Conservation (phyloP, 2,113 vertebrate genomes). For the Crotalus horridus region DNA sequence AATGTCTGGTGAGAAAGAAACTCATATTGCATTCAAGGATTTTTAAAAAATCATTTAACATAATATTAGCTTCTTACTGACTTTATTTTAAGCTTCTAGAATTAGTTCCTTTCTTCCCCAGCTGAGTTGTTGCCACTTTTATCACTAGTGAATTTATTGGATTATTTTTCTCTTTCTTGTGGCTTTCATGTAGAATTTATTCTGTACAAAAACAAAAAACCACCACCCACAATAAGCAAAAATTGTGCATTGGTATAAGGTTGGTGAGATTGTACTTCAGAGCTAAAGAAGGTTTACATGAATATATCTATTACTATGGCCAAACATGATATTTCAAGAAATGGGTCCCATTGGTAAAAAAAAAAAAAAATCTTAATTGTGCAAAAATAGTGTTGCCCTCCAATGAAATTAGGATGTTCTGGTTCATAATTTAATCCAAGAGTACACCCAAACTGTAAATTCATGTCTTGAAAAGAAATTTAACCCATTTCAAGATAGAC, state of each 20-base stretch:
- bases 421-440: background rate
- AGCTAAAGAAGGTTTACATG: background rate
- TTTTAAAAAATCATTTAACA: slow-evolving; percentile 43
- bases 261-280: slow-evolving; percentile 23
- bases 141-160: slow-evolving; percentile 8
- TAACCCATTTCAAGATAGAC: background rate
- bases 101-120: slow-evolving; percentile 41
- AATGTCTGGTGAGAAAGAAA: slow-evolving; percentile 51
- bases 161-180: background rate
- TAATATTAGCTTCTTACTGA: slow-evolving; percentile 46
- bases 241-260: background rate
- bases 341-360: background rate
- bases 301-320: background rate
- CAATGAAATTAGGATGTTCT: background rate
- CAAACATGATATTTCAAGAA: background rate
- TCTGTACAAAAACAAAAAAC: background rate
- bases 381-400: background rate
- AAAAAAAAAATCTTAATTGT: background rate
- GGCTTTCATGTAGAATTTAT: background rate
- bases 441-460: background rate
- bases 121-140: slow-evolving; percentile 34
- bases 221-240: background rate
- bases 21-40: slow-evolving; percentile 55
- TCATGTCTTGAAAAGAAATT: background rate
- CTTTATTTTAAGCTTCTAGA: slow-evolving; percentile 55